Base-by-base conservation (phyloP, 2,888 invertebrate genomes). In the Zygaena filipendulae region DNA sequence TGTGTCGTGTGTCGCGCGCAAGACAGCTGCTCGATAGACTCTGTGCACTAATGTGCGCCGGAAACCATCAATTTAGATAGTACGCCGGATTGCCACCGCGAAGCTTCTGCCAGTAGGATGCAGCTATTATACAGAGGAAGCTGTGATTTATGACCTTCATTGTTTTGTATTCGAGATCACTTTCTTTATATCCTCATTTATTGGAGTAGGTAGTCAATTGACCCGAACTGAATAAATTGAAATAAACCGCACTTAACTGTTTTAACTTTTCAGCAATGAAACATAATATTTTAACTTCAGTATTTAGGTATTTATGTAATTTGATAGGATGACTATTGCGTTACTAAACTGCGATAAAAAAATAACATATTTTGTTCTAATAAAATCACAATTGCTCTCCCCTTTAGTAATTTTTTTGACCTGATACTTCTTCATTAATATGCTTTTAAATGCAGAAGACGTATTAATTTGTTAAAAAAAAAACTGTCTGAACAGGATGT, bases 11-110 rank as follows among this genome's bases (percentile, higher is more conserved):
- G 26, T 16, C 55, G 54, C n/a, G n/a, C n/a, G 58, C 52, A 57
- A 61, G 71, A 66, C 72, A 72, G 71, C 68, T 72, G 72, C 61
- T 56, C 67, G 63, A 67, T 69, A 67, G 62, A 61, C 56, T 55
- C 49, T 53, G 54, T 47, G 54, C 52, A 61, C 64, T 66, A 74
- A 74, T 67, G 66, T 63, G 51, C 70, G 50, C 71, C 77, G 79
- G 79, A 79, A 79, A 66, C 69, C 61, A 79, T 77, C 72, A 75
- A 79, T 79, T 77, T 56, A 71, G 72, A 72, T 70, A 71, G 71
- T 66, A 64, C 63, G 63, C 59, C 55, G 69, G 69, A 70, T 75
- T 63, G 74, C 68, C 63, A 56, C 67, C 60, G 61, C 68, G 61
- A 60, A 64, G 64, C 66, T 67, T 50, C 61, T 59, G 57, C 56